Percentiles rank a stretch among this genome's conserved stretches.
phyloP scores from a whole-genome alignment of 2,113 vertebrate species.

The Okapia johnstoni region DNA sequence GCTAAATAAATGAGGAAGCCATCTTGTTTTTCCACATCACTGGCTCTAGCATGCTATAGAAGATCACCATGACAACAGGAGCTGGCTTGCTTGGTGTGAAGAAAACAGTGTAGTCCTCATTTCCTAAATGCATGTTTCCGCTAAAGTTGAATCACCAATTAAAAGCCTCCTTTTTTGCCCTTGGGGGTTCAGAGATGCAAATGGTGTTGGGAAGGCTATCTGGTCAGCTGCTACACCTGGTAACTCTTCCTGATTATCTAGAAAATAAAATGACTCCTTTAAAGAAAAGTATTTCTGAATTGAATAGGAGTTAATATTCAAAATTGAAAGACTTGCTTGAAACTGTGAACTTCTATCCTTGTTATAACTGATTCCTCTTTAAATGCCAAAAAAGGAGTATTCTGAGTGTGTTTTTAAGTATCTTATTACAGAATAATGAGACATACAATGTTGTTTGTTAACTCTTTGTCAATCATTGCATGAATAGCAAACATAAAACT shows the following conservation, averaged over 20 bases:
- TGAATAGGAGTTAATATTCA: neutral
- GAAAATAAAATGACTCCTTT: conserved; percentile 46
- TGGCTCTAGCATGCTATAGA: conserved; percentile 74
- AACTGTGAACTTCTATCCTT: conserved; percentile 6
- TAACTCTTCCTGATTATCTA: conserved; percentile 33
- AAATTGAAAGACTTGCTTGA: conserved; percentile 18
- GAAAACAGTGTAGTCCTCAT: conserved; percentile 76
- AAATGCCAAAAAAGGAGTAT: conserved; percentile 47
- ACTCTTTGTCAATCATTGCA: conserved; percentile 56
- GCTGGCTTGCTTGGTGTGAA: conserved; percentile 71
- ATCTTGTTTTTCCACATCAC: conserved; percentile 84
- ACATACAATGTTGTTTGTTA: conserved; percentile 70
- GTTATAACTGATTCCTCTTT: conserved; percentile 42
- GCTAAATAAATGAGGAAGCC: conserved; percentile 81
- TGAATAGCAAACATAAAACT: conserved; percentile 68
- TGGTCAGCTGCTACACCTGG: conserved; percentile 71
- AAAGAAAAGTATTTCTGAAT: conserved; percentile 20
- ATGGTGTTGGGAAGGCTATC: conserved; percentile 52
- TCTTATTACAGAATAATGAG: conserved; percentile 39
- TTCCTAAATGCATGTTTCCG: conserved; percentile 79
- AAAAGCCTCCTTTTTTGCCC: conserved; percentile 76
- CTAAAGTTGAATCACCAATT: conserved; percentile 79
- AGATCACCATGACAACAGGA: conserved; percentile 81
- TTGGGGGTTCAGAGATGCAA: conserved; percentile 74
- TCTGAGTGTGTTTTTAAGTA: conserved; percentile 56